Percentiles rank a stretch among this genome's conserved stretches.
phyloP scores from a whole-genome alignment of 2,888 invertebrate genomes.

The Pyrochroa serraticornis region DNA sequence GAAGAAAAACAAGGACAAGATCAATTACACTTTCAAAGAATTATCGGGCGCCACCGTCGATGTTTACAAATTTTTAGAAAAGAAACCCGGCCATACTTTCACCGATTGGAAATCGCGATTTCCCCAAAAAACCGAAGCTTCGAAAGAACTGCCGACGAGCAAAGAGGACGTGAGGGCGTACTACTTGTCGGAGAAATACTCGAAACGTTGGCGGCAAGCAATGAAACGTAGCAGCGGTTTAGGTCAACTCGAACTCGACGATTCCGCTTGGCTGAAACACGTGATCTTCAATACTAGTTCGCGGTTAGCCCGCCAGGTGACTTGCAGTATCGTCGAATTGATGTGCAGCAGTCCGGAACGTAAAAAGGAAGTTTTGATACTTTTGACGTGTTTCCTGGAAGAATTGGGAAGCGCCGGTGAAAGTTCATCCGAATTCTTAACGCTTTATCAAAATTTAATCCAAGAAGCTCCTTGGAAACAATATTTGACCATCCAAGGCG shows the following conservation, averaged over 20 bases:
- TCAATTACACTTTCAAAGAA: conserved; percentile 14
- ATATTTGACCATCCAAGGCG: conserved; percentile 87
- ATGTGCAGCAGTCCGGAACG: conserved; percentile 74
- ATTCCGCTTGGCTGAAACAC: conserved; percentile 87
- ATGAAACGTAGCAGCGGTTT: conserved; percentile 47
- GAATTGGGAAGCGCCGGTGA: conserved; percentile 89
- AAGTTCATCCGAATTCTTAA: conserved; percentile 88
- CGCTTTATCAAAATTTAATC: conserved; percentile 84
- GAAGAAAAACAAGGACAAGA: conserved; percentile 32
- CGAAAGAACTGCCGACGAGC: conserved; percentile 43
- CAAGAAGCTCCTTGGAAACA: conserved; percentile 91
- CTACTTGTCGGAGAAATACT: conserved; percentile 79
- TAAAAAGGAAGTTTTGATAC: conserved; percentile 78
- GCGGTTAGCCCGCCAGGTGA: conserved; percentile 84
- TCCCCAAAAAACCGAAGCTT: conserved; percentile 57
- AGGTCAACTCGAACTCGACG: conserved; percentile 66
- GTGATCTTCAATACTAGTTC: conserved; percentile 93
- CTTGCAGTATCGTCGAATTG: conserved; percentile 86
- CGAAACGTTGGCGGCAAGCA: conserved; percentile 67
- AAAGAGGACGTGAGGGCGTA: conserved; percentile 54
- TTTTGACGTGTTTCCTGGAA: conserved; percentile 86
- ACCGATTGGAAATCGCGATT: conserved; percentile 73
- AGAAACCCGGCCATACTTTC: conserved; percentile 72
- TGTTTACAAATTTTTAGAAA: conserved; percentile 74
- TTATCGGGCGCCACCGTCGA: conserved; percentile 67